Evolutionary conservation across 2,113 vertebrate species (phyloP), one percentile per base, ranked within the genome.

Genomic region (Seriola aureovittata): DNA sequence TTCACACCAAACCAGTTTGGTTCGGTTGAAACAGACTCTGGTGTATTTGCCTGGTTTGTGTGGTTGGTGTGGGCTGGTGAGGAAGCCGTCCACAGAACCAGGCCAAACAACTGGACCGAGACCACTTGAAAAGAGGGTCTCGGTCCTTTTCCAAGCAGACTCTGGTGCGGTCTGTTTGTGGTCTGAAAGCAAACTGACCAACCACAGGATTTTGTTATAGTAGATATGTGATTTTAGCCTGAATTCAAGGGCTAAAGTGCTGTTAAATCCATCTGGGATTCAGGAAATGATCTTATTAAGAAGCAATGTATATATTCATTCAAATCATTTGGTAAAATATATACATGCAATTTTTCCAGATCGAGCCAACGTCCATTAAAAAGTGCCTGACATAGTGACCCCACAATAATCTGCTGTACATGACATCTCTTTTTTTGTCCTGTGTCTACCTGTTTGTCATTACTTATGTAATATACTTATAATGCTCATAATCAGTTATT

Each of bases 11-110:
- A 36, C 23, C 32, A 17, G 14, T 74, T 63, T 44, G 34, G 38
- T 52, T 73, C 59, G 5, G 11, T 70, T 59, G 4, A 32, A 29
- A 34, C 67, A 8, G 16, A 36, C 2, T 72, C 10, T 32, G 32
- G 10, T 68, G 13, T 9, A 36, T 75, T 2, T 36, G 23, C 46
- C 46, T 74, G 25, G 36, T 55, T 23, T 55, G 48, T 17, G 32
- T 11, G 42, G 63, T 38, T 46, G 40, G 12, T 74, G 48, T 68
- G 57, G 17, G 71, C 13, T 65, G 40, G 21, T 76, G 59, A 48
- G 25, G 68, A 71, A 77, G 67, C 21, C 13, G 29, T 29, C 71
- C 65, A 34, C 38, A 40, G 19, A 42, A 29, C 21, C 38, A 36
- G 44, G 52, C 46, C 44, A n/a, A 62, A 40, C 17, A 23, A 63